phyloP scores from a whole-genome alignment of 1,140 invertebrate genomes.

The Lordiphosa stackelbergi region DNA sequence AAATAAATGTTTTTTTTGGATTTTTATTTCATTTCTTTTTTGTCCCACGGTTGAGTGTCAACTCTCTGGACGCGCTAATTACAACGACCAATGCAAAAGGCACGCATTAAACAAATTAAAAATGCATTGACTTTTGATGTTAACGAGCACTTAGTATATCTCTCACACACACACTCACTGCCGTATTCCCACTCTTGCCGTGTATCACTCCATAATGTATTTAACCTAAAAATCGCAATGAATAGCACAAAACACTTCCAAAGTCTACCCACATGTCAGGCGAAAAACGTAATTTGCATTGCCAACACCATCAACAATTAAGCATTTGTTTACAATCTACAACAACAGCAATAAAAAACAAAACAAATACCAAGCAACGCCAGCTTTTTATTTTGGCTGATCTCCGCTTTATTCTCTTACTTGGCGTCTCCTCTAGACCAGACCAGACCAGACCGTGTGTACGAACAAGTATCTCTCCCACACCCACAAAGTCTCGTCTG shows the following conservation, averaged over 20 bases:
- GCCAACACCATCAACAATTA: slow-evolving; percentile 50
- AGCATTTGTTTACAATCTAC: slow-evolving; percentile 66
- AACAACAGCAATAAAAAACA: slow-evolving; percentile 20
- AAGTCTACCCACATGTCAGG: slow-evolving; percentile 51
- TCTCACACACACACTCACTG: slow-evolving; percentile 11
- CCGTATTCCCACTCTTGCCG: slow-evolving; percentile 4
- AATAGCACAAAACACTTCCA: slow-evolving; percentile 49
- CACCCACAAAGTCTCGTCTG: slow-evolving; percentile 41
- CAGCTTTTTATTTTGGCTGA: slow-evolving; percentile 6
- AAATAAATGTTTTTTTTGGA: no score
- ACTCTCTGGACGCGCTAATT: slow-evolving; percentile 47
- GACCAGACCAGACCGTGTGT: no score
- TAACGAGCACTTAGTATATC: slow-evolving; percentile 47
- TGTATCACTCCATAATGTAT: slow-evolving; percentile 37
- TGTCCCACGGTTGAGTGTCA: slow-evolving; percentile 2
- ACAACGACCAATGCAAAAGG: slow-evolving; percentile 54
- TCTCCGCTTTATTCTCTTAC: slow-evolving; percentile 4
- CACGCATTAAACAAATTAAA: slow-evolving; percentile 67
- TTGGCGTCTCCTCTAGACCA: slow-evolving; percentile 2
- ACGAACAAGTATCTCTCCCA: slow-evolving; percentile 30
- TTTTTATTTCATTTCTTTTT: no score
- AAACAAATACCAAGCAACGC: slow-evolving; percentile 26
- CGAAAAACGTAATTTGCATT: slow-evolving; percentile 57
- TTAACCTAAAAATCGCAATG: slow-evolving; percentile 53
- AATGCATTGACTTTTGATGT: slow-evolving; percentile 68